Conservation (phyloP, 2,113 vertebrate genomes). For the Hoplias malabaricus region DNA sequence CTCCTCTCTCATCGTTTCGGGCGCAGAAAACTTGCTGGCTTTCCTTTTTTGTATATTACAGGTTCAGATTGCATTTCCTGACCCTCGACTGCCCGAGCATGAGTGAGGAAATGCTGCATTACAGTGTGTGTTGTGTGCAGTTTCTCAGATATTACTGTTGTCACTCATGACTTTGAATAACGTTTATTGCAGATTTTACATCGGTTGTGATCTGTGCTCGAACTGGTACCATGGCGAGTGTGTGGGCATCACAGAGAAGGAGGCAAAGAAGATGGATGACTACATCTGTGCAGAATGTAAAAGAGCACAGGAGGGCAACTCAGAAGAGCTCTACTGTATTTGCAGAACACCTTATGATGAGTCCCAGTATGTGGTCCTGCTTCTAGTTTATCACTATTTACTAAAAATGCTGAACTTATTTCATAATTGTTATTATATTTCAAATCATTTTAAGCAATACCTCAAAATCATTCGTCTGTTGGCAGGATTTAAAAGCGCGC, state of each 20-base stretch:
- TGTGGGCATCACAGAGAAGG: conserved; percentile 98
- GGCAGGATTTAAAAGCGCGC: background rate
- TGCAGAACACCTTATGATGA: conserved; percentile 77
- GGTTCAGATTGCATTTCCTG: no score
- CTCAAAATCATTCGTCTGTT: no score
- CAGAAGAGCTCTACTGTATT: conserved; percentile 83
- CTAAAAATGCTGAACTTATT: no score
- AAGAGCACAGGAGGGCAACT: conserved; percentile 94
- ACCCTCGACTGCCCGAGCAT: no score
- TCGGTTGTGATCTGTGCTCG: conserved; percentile 98
- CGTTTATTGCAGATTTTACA: conserved; percentile 89
- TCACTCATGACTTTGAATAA: background rate
- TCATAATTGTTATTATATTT: no score
- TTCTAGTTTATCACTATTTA: background rate
- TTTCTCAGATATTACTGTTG: background rate
- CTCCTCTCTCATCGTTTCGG: no score
- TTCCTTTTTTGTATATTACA: background rate
- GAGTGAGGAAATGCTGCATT: no score
- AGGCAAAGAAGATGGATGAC: conserved; percentile 99
- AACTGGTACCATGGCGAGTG: conserved; percentile 99
- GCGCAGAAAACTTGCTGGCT: no score
- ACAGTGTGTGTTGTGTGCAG: background rate
- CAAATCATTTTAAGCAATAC: no score
- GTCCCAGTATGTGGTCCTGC: conserved; percentile 68
- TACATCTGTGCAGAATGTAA: conserved; percentile 99